Percentiles rank a stretch among this genome's conserved stretches.
phyloP scores from a whole-genome alignment of 2,888 invertebrate genomes.

The Tiliacea citrago region DNA sequence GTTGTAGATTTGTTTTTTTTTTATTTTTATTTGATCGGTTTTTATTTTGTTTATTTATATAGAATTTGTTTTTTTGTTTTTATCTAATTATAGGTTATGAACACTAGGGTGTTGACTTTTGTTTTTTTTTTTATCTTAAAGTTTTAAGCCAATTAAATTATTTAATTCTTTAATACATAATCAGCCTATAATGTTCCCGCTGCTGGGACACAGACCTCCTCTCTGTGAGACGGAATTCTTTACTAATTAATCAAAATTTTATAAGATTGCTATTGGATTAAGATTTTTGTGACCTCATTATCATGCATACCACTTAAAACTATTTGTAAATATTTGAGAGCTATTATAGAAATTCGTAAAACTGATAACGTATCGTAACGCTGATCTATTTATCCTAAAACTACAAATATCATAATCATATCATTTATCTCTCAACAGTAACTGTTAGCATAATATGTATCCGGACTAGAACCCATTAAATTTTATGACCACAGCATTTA shows the following conservation, averaged over 20 bases:
- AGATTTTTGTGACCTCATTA: background rate
- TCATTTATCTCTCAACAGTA: slow-evolving; percentile 5
- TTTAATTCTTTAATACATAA: background rate
- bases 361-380: background rate
- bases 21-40: background rate
- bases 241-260: no score
- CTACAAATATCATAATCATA: background rate
- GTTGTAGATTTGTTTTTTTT: background rate
- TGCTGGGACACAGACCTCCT: no score
- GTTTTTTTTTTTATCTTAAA: background rate
- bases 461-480: slow-evolving; percentile 16
- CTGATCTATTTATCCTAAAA: background rate
- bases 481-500: slow-evolving; percentile 42
- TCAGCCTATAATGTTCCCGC: no score
- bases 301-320: background rate
- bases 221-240: no score
- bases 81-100: no score
- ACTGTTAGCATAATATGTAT: slow-evolving; percentile 7
- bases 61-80: background rate
- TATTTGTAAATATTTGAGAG: background rate
- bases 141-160: background rate
- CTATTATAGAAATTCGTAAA: background rate
- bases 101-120: no score
- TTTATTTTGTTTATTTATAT: slow-evolving; percentile 4
- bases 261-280: background rate